phyloP scores from a whole-genome alignment of 2,113 vertebrate species.

The Semnornis frantzii region DNA sequence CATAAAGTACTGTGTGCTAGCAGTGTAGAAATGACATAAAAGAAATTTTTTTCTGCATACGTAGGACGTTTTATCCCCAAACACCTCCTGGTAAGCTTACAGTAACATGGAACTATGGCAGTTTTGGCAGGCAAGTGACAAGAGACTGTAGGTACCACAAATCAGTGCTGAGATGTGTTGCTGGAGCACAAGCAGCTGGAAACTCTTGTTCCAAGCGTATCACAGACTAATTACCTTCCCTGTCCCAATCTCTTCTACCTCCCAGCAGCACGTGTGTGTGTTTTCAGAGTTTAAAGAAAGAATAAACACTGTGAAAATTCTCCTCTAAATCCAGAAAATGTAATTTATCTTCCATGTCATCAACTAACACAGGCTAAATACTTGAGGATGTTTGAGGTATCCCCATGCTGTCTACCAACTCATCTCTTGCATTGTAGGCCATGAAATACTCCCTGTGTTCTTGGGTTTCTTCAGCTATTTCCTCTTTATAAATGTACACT shows the following conservation, averaged over 20 bases:
- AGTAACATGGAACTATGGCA: neutral
- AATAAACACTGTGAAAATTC: neutral
- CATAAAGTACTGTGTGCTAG: neutral
- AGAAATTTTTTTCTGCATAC: neutral
- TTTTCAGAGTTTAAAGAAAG: neutral
- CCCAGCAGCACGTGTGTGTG: neutral
- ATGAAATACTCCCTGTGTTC: neutral
- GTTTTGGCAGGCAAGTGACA: neutral
- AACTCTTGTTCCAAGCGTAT: neutral
- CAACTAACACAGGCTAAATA: neutral
- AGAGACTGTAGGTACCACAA: neutral
- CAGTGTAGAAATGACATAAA: neutral
- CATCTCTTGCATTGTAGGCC: rapidly evolving
- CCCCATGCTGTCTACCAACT: neutral
- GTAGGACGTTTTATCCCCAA: neutral
- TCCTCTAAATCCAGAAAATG: neutral
- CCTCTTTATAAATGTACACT: neutral
- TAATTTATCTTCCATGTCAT: neutral
- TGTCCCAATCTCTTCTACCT: neutral
- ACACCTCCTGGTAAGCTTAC: neutral
- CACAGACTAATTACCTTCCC: neutral
- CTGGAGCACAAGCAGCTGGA: neutral
- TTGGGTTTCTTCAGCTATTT: neutral
- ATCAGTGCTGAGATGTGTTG: neutral
- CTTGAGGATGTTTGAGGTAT: neutral